Percentiles rank a stretch among this genome's conserved stretches.
These are phyloP conservation scores for Pantherophis guttatus DNA, from an alignment of 2,113 vertebrate genomes.

Conservation along the genomic window DNA sequence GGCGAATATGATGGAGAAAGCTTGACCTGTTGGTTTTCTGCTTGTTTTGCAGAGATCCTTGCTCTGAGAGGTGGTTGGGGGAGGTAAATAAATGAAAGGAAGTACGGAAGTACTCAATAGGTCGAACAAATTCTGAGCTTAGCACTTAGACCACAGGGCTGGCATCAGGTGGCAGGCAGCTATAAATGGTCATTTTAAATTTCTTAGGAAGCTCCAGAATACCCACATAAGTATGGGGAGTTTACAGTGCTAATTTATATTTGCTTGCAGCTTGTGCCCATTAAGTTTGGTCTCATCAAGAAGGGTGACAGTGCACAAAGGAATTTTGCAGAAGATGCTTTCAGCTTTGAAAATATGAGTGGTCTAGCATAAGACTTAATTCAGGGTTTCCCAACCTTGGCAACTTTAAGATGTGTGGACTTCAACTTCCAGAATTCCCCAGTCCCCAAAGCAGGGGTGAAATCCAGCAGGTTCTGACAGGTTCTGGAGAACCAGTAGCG, in stretches of 20 bases:
- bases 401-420: no score
- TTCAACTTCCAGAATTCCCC: no score
- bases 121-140: not conserved
- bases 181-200: not conserved
- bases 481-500: no score
- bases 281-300: not conserved
- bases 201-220: not conserved
- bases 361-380: no score
- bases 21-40: not conserved
- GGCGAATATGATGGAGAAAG: no score
- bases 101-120: not conserved
- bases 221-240: not conserved
- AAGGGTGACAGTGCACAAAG: not conserved
- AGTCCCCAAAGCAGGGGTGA: no score
- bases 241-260: not conserved
- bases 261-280: not conserved
- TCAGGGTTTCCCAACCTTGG: no score
- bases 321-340: not conserved
- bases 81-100: not conserved
- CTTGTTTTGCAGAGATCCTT: not conserved
- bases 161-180: not conserved
- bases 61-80: not conserved
- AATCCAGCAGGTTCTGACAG: no score
- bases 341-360: not conserved
- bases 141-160: not conserved